Conservation (phyloP, 2,113 vertebrate genomes). For the Beaufortia kweichowensis region DNA sequence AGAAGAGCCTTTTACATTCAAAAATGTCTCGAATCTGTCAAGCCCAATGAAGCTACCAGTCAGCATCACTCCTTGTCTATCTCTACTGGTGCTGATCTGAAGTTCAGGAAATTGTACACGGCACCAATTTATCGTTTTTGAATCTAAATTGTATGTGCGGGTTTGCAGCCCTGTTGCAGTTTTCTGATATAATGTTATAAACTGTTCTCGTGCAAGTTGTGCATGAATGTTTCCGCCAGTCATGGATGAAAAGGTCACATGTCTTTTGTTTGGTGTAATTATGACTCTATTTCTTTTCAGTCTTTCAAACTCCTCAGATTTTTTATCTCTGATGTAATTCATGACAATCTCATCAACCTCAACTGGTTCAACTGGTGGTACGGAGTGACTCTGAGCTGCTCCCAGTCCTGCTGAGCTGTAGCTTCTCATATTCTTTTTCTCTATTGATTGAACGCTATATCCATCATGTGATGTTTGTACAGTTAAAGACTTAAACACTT, state of each 20-base stretch:
- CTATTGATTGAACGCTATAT: background rate
- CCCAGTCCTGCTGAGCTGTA: too few relatives aligned
- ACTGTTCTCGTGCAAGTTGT: slow-evolving; percentile 60
- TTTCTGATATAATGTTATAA: slow-evolving; percentile 72
- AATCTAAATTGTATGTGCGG: background rate
- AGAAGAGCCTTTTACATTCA: slow-evolving; percentile 1
- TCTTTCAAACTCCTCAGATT: slow-evolving; percentile 43
- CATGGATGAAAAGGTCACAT: background rate
- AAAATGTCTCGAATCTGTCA: slow-evolving; percentile 47
- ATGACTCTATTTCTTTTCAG: slow-evolving; percentile 44
- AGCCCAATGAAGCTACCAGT: slow-evolving; percentile 59
- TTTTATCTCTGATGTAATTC: slow-evolving; percentile 61
- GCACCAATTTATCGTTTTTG: background rate
- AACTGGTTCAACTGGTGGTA: slow-evolving; percentile 11
- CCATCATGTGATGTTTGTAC: background rate
- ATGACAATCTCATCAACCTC: slow-evolving; percentile 51
- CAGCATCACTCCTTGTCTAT: background rate
- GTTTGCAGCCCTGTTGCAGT: slow-evolving; percentile 62
- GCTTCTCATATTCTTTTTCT: background rate
- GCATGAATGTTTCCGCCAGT: background rate
- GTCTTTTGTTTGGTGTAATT: background rate
- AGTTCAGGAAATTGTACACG: slow-evolving; percentile 60
- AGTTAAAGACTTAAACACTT: background rate
- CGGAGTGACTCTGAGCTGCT: background rate
- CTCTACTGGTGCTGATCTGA: slow-evolving; percentile 12